Evolutionary conservation across 2,888 invertebrate genomes (phyloP).

Genomic region (Resseliella maxima): DNA sequence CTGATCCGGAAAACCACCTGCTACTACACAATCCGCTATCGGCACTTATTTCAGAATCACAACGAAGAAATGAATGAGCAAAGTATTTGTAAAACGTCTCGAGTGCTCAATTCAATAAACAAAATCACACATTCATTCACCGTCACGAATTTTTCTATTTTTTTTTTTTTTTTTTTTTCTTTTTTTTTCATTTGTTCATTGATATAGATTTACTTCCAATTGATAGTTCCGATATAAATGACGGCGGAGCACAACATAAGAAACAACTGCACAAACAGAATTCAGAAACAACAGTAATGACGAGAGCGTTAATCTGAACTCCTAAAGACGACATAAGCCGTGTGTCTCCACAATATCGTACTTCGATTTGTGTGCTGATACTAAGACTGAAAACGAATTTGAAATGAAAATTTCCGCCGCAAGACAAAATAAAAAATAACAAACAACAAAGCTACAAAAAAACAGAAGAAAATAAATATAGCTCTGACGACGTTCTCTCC

Average conservation of each 20-base stretch:
- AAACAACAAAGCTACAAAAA: background rate
- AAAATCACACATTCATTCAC: conserved; percentile 54
- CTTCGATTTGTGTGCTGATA: conserved; percentile 51
- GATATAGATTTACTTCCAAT: background rate
- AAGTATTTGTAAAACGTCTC: background rate
- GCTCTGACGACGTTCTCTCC: background rate
- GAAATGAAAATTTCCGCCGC: conserved; percentile 54
- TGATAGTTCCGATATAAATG: background rate
- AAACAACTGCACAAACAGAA: conserved; percentile 53
- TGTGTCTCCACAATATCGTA: conserved; percentile 12
- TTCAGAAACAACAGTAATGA: conserved; percentile 6
- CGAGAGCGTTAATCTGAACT: background rate
- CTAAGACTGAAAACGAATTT: conserved; percentile 50
- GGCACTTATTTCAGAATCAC: conserved; percentile 3
- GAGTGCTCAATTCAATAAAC: conserved; percentile 30
- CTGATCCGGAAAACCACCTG: conserved; percentile 33
- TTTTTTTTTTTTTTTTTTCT: background rate
- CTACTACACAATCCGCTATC: conserved; percentile 52
- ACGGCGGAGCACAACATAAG: background rate
- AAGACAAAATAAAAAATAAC: background rate
- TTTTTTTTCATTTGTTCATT: background rate
- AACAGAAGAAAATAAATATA: background rate
- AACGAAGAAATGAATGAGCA: background rate
- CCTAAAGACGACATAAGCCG: background rate
- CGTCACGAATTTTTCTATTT: conserved; percentile 12